Base-by-base conservation (phyloP, 2,797 vertebrate genomes). In the Malacoraja senta region DNA sequence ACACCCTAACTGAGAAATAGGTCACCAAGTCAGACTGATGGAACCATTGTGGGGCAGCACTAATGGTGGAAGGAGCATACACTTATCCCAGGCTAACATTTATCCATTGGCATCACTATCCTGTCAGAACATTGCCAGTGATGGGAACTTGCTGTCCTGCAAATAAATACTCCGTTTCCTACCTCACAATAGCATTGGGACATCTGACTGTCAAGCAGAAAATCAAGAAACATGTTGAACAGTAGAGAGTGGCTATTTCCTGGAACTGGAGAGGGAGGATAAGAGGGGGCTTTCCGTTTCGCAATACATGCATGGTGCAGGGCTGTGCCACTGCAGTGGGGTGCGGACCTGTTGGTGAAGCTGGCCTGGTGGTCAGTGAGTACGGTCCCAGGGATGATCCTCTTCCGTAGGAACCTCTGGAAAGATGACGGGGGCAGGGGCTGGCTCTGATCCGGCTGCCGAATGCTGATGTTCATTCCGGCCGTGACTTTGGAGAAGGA, bases 381-480 rank as follows among this genome's bases (percentile, higher is more conserved):
- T 1, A 99, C 98, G 0, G 98, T 94, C 0, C 98, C 98, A 0
- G 98, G 98, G 95, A 99, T 96, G 3, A 96, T 95, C 19, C 94
- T 96, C 88, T 95, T 96, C 61, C 96, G 96, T 61, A 99, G 97
- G 95, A 99, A 99, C n/a, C 98, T 97, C 94, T 99, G 98, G 94
- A 99, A 97, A 94, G 98, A 99, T 0, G 98, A 98, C 0, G 98
- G 98, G 0, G 98, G 98, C 19, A 99, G 98, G 0, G 98, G 96
- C 95, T 98, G 98, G 17, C 97, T 96, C 93, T 93, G 77, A 1
- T 0, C 0, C 0, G 94, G 95, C 91, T 96, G 96, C 0, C 68
- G 94, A 80, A 97, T 26, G 0, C 95, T 29, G 10, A 99, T 53
- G 0, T 8, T 93, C 1, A 96, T 77, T 0, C 7, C 93, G 0